Base-by-base conservation (phyloP, 2,113 vertebrate genomes). In the Struthio camelus region DNA sequence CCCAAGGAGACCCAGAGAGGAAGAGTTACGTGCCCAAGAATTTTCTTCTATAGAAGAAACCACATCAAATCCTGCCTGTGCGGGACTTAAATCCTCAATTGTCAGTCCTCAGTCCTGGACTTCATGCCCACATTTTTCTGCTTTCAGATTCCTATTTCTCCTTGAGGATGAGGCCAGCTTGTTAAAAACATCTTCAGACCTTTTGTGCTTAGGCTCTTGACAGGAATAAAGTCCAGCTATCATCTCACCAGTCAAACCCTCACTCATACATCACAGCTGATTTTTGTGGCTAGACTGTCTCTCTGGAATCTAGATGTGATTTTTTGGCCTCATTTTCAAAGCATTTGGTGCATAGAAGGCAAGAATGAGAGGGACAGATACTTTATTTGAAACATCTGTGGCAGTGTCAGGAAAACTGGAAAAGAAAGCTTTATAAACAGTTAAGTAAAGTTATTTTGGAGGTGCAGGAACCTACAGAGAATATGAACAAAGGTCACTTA, bases 191-290 rank as follows among this genome's bases (percentile, higher is more conserved):
- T 77, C 56, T 62, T 62, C 23, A 50, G 36, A 75, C 10, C 28
- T 85, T 94, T 95, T 70, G n/a, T 66, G 14, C 9, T 62, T 30
- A 14, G 25, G 36, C 30, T 77, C 65, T 78, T 56, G 80, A 44
- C 34, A 48, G 30, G 30, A 69, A 42, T 67, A 10, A 80, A 70
- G 40, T 56, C 80, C 24, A 8, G 10, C 28, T 59, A 44, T 69
- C 75, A 50, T 79, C 65, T 80, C 27, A 64, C 20, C 42, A 64
- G 46, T 23, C 23, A 64, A 61, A 79, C 14, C 40, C 73, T 64
- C 34, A 36, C 42, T 75, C 0, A 0, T 32, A 25, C 9, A 32
- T n/a, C 75, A 44, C 22, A 1, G 2, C 25, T 80, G 59, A 7
- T 25, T 78, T 61, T 67, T 66, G 54, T 20, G 42, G 28, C 79